Percentiles rank a stretch among this genome's conserved stretches.
Evolutionary conservation across 2,888 invertebrate species (phyloP).

Genomic region (Drepanosiphum platanoidis): DNA sequence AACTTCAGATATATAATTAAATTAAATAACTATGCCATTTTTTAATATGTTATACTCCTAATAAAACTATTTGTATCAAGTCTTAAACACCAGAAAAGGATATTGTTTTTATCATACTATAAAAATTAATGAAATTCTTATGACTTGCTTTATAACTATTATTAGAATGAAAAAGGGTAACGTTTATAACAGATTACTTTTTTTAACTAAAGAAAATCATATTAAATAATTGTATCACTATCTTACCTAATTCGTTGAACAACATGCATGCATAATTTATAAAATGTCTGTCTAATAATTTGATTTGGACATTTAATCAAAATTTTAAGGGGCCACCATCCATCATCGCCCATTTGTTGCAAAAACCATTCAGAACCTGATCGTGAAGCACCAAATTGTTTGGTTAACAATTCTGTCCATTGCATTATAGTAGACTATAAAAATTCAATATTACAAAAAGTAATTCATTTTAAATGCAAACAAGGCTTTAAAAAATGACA

Average conservation of each 20-base stretch:
- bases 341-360: slow-evolving; percentile 90
- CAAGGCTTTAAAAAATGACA: slow-evolving; percentile 50
- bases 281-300: slow-evolving; percentile 97
- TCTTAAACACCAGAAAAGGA: neutral
- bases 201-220: neutral
- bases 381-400: slow-evolving; percentile 91
- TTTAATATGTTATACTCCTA: neutral
- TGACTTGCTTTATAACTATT: too few relatives aligned
- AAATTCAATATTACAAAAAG: slow-evolving; percentile 41
- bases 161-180: too few relatives aligned
- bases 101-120: neutral
- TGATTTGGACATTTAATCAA: slow-evolving; percentile 96
- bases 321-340: slow-evolving; percentile 95
- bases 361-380: slow-evolving; percentile 92
- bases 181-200: neutral
- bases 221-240: neutral
- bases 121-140: neutral
- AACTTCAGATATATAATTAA: too few relatives aligned
- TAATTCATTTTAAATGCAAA: slow-evolving; percentile 5
- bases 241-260: slow-evolving; percentile 84
- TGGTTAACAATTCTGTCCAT: slow-evolving; percentile 94
- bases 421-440: slow-evolving; percentile 91
- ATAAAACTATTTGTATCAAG: too few relatives aligned
- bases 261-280: slow-evolving; percentile 92
- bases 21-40: neutral